These are phyloP conservation scores for Alfaro cultratus DNA, from an alignment of 2,797 vertebrate genomes.

Conservation along the genomic window DNA sequence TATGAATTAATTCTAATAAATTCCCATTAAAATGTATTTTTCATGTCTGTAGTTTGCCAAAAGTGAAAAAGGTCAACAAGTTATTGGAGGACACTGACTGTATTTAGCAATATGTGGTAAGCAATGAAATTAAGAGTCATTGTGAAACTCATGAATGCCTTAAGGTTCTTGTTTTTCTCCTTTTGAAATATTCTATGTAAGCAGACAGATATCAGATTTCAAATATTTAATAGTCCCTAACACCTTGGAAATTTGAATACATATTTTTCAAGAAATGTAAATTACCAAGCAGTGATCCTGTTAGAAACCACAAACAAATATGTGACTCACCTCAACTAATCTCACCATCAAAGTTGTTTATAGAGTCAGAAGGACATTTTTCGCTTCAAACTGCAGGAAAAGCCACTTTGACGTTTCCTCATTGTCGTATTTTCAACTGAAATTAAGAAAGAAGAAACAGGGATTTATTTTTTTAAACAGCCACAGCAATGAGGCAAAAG, in stretches of 20 bases:
- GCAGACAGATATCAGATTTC: not conserved
- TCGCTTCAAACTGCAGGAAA: not conserved
- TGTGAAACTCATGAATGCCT: not conserved
- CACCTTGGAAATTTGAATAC: not conserved
- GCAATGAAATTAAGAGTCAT: not conserved
- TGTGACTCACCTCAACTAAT: not conserved
- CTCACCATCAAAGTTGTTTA: not conserved
- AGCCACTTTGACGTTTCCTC: not conserved
- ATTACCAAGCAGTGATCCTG: not conserved
- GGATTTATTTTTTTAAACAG: not conserved
- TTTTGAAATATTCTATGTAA: not conserved
- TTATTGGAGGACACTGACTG: not conserved
- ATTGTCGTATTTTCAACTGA: not conserved
- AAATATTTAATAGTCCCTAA: not conserved
- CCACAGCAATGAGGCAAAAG: not conserved
- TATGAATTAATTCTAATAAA: not conserved
- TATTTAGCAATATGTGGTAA: not conserved
- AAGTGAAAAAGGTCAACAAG: not conserved
- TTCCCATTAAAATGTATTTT: not conserved
- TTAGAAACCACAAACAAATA: not conserved
- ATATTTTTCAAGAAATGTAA: not conserved
- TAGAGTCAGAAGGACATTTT: not conserved
- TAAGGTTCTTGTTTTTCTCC: not conserved
- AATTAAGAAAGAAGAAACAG: not conserved
- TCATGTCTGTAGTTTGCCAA: not conserved